These are phyloP conservation scores for Aegotheles bennettii DNA, from an alignment of 2,113 vertebrate species.

Conservation along the genomic window DNA sequence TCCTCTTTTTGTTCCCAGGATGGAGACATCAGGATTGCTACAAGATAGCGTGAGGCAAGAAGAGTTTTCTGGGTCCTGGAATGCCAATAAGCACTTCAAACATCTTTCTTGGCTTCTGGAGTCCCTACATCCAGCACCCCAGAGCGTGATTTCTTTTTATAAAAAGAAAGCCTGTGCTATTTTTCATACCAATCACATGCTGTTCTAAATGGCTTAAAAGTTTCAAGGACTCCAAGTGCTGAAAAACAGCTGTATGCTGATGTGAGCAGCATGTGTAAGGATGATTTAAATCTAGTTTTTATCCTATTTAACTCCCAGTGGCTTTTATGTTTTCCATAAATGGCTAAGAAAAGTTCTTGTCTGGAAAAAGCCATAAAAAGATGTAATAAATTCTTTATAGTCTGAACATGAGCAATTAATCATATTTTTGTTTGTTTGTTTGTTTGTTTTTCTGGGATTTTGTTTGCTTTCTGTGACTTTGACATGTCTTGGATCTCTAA, in stretches of 20 bases:
- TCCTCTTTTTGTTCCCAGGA: slow-evolving; percentile 19
- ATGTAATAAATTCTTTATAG: slow-evolving; percentile 61
- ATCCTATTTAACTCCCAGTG: slow-evolving; percentile 70
- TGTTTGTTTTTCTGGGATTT: slow-evolving; percentile 19
- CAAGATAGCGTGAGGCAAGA: slow-evolving; percentile 3
- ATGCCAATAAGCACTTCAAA: slow-evolving; percentile 45
- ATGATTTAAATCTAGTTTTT: slow-evolving; percentile 65
- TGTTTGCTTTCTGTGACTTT: slow-evolving; percentile 33
- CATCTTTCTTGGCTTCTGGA: slow-evolving; percentile 55
- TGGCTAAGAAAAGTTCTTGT: slow-evolving; percentile 71
- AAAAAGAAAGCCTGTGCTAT: slow-evolving; percentile 55
- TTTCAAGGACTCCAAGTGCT: slow-evolving; percentile 51
- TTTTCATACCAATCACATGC: slow-evolving; percentile 62
- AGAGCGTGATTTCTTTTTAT: slow-evolving; percentile 46
- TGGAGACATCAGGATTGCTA: neutral
- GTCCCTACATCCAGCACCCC: slow-evolving; percentile 46
- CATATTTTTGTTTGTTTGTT: slow-evolving; percentile 33
- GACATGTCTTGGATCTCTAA: neutral
- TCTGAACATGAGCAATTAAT: slow-evolving; percentile 13
- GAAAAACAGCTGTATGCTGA: slow-evolving; percentile 72
- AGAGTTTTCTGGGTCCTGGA: slow-evolving; percentile 18
- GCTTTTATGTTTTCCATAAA: slow-evolving; percentile 75
- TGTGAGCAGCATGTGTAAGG: slow-evolving; percentile 69
- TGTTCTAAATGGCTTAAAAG: slow-evolving; percentile 52
- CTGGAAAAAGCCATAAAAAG: slow-evolving; percentile 65